phyloP scores from a whole-genome alignment of 2,113 vertebrate genomes.

The Nansenia antarctica region DNA sequence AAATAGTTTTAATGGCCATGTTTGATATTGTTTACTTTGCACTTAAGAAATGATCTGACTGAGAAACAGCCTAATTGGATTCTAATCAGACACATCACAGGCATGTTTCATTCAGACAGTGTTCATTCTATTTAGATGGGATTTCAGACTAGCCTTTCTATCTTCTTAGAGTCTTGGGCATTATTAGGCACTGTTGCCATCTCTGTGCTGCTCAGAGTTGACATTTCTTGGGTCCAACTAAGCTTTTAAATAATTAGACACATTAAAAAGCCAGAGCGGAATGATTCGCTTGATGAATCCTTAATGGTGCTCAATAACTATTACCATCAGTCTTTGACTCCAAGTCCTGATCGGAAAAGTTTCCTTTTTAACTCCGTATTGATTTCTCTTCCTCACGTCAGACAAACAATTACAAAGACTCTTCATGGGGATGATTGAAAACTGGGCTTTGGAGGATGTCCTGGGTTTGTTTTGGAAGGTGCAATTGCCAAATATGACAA shows the following conservation, averaged over 20 bases:
- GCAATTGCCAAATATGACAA: neutral
- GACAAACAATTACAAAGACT: neutral
- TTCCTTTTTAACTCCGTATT: slow-evolving; percentile 1
- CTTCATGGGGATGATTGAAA: neutral
- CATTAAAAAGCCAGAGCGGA: neutral
- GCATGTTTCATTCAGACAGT: neutral
- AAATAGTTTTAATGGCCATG: neutral
- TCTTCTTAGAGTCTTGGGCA: neutral
- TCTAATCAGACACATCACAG: neutral
- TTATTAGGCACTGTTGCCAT: neutral
- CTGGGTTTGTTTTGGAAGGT: neutral
- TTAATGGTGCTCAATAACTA: slow-evolving; percentile 6
- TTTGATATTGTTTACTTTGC: neutral
- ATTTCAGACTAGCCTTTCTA: neutral
- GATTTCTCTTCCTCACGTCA: slow-evolving; percentile 7
- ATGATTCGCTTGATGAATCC: slow-evolving; percentile 1
- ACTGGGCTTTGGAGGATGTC: neutral
- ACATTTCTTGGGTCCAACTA: neutral
- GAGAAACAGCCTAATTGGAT: neutral
- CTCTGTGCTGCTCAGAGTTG: neutral
- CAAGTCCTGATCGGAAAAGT: neutral
- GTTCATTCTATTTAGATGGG: neutral
- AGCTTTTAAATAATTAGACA: slow-evolving; percentile 25
- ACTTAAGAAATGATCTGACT: neutral
- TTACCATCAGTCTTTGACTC: neutral